A percentile compares a stretch with the other conserved stretches of the same genome.
phyloP scores from a whole-genome alignment of 2,888 invertebrate genomes.

The Ferrisia virgata region DNA sequence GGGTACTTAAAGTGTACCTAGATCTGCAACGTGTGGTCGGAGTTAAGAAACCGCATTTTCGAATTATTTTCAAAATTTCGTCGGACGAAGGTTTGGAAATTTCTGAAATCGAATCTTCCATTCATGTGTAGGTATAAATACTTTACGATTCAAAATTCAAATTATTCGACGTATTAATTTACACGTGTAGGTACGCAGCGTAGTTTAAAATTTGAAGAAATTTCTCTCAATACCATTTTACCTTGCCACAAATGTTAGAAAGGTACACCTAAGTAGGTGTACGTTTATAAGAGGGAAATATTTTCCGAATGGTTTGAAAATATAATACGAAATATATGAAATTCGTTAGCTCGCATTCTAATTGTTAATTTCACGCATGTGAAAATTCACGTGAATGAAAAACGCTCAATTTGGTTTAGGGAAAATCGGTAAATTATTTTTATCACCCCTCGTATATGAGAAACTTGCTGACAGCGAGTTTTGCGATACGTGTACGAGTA shows the following conservation, averaged over 20 bases:
- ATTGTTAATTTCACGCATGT: constrained; percentile 30
- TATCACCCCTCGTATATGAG: neutral
- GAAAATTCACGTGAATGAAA: neutral
- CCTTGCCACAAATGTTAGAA: neutral
- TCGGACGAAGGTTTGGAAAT: neutral
- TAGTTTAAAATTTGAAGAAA: neutral
- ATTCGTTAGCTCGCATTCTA: neutral
- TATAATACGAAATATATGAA: neutral
- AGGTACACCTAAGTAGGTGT: neutral
- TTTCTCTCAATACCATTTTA: neutral
- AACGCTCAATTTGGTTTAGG: constrained; percentile 4
- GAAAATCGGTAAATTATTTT: neutral
- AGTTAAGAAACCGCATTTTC: neutral
- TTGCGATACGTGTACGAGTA: neutral
- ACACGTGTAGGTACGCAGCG: no score
- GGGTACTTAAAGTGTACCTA: neutral
- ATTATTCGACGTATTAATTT: neutral
- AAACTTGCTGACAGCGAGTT: neutral
- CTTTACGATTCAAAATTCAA: neutral
- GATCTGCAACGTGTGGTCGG: neutral
- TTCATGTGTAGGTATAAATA: neutral
- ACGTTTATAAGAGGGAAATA: neutral
- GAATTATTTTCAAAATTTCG: neutral
- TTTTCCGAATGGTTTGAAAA: neutral
- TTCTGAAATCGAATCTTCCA: neutral